These are phyloP conservation scores for Mystacornis crossleyi DNA, from an alignment of 2,113 vertebrate species.

Conservation along the genomic window DNA sequence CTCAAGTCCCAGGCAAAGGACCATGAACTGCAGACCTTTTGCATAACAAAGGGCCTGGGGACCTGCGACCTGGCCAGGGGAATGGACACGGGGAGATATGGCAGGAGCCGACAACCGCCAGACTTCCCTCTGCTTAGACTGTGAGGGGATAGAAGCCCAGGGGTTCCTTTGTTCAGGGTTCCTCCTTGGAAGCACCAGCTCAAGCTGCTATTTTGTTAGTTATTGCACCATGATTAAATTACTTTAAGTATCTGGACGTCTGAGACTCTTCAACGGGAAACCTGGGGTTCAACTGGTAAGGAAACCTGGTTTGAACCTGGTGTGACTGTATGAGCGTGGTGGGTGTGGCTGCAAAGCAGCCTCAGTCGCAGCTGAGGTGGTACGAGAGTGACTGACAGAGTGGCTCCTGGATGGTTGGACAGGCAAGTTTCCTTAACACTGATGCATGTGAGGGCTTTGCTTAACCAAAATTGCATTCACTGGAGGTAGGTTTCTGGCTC, in stretches of 20 bases:
- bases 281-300: not conserved
- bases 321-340: rapidly evolving
- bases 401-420: not conserved
- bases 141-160: not conserved
- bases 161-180: not conserved
- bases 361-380: not conserved
- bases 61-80: not conserved
- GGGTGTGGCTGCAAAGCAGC: not conserved
- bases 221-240: not conserved
- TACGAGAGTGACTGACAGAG: not conserved
- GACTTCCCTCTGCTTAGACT: not conserved
- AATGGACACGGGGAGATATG: not conserved
- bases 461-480: not conserved
- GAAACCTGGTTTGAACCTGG: not conserved
- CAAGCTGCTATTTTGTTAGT: not conserved
- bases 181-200: not conserved
- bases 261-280: not conserved
- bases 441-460: not conserved
- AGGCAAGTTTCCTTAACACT: not conserved
- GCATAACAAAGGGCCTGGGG: not conserved
- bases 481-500: not conserved
- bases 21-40: not conserved
- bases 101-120: rapidly evolving
- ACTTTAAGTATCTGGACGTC: not conserved
- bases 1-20: not conserved